These are phyloP conservation scores for Prunella strophiata DNA, from an alignment of 2,797 vertebrate species.

Conservation along the genomic window DNA sequence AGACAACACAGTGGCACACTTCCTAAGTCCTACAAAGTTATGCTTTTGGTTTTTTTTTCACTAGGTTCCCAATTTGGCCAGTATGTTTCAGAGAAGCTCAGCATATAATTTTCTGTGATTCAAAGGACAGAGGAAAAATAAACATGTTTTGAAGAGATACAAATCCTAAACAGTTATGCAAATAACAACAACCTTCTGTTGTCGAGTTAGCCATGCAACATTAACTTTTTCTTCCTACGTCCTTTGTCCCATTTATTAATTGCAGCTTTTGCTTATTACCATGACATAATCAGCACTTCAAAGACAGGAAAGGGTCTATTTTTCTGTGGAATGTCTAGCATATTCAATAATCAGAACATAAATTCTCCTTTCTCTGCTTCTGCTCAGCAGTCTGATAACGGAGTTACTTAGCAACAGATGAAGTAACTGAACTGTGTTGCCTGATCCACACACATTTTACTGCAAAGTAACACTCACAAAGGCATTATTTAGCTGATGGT, in stretches of 20 bases:
- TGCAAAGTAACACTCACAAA: conserved; percentile 22
- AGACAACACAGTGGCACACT: neutral
- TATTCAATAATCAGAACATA: conserved; percentile 31
- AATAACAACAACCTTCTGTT: neutral
- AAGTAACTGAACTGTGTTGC: conserved; percentile 13
- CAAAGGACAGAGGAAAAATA: neutral
- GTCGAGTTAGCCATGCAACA: neutral
- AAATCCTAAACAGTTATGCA: neutral
- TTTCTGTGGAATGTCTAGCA: neutral
- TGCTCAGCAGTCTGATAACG: conserved; percentile 14
- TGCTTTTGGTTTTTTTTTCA: fast-evolving
- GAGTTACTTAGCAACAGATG: conserved; percentile 59
- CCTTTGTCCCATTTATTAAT: neutral
- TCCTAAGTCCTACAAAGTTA: fast-evolving
- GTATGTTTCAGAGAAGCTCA: neutral
- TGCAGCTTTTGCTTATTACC: neutral
- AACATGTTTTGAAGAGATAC: neutral
- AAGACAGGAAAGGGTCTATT: neutral
- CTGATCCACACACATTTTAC: neutral
- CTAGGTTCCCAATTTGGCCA: neutral
- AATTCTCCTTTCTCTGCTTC: neutral
- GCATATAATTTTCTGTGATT: neutral
- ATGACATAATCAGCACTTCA: neutral
- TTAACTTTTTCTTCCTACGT: neutral
- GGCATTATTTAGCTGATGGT: neutral